Percentiles rank a stretch among this genome's conserved stretches.
phyloP scores from a whole-genome alignment of 1,140 invertebrate species.

The Pseudomyrmex sp. region DNA sequence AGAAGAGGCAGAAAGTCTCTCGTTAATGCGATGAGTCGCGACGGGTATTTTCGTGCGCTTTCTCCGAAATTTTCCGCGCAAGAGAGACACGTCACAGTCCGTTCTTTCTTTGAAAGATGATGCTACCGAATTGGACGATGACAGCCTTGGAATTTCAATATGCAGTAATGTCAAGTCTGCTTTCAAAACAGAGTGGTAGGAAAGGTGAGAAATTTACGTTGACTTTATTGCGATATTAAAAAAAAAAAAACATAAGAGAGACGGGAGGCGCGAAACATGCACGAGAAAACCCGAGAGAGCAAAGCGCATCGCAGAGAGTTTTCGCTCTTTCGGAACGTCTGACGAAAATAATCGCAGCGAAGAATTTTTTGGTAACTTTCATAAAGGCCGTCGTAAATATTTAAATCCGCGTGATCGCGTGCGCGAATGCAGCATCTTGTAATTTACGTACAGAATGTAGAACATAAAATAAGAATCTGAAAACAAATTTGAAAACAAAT shows the following conservation, averaged over 20 bases:
- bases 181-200: not conserved
- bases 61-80: constrained; percentile 49
- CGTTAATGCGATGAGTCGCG: not conserved
- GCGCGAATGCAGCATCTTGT: not conserved
- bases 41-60: constrained; percentile 49
- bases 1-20: not conserved
- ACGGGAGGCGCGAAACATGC: constrained; percentile 16
- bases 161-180: not conserved
- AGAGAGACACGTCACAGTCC: constrained; percentile 30
- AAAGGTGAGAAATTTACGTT: constrained; percentile 22
- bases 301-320: constrained; percentile 26
- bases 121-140: constrained; percentile 10
- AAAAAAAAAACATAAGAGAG: not conserved
- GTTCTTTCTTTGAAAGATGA: constrained; percentile 8
- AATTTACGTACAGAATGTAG: not conserved
- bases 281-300: not conserved
- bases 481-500: not conserved
- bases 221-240: constrained; percentile 31
- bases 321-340: constrained; percentile 26
- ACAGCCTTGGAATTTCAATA: not conserved
- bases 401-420: not conserved
- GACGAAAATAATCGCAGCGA: constrained; percentile 29
- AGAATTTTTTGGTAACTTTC: constrained; percentile 25
- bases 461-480: not conserved
- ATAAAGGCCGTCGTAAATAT: constrained; percentile 23